These are phyloP conservation scores for Lutraria rhynchaena DNA, from an alignment of 1,140 invertebrate species.

Conservation along the genomic window DNA sequence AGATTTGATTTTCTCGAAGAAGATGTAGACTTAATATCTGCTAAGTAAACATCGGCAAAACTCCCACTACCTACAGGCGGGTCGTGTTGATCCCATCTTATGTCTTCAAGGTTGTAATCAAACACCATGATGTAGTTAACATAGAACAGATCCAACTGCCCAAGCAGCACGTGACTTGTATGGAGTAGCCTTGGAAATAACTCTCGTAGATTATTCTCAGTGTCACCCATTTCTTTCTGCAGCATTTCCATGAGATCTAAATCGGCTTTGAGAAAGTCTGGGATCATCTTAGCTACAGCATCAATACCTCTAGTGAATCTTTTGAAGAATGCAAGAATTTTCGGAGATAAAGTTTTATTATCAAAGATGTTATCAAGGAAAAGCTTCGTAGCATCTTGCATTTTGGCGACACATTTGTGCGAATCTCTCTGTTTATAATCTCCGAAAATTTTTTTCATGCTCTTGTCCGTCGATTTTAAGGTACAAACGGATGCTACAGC, in stretches of 20 bases:
- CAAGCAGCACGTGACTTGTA: slow-evolving; percentile 59
- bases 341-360: slow-evolving; percentile 57
- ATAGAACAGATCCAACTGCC: slow-evolving; percentile 73
- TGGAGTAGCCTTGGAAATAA: slow-evolving; percentile 66
- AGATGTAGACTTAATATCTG: slow-evolving; percentile 40
- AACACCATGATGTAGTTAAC: slow-evolving; percentile 70
- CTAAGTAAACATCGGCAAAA: slow-evolving; percentile 74
- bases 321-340: slow-evolving; percentile 68
- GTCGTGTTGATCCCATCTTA: slow-evolving; percentile 57
- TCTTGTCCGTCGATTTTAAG: slow-evolving; percentile 56
- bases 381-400: slow-evolving; percentile 61
- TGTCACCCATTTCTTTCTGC: slow-evolving; percentile 59
- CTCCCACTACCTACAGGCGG: slow-evolving; percentile 71
- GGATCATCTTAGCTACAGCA: slow-evolving; percentile 67
- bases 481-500: slow-evolving; percentile 59
- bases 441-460: slow-evolving; percentile 61
- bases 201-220: slow-evolving; percentile 62
- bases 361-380: slow-evolving; percentile 64
- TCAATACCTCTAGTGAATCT: slow-evolving; percentile 70
- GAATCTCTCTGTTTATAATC: slow-evolving; percentile 55
- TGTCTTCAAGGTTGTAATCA: slow-evolving; percentile 66
- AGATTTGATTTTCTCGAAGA: slow-evolving; percentile 1
- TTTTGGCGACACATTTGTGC: slow-evolving; percentile 31
- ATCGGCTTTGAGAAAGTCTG: slow-evolving; percentile 74
- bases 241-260: slow-evolving; percentile 65